These are phyloP conservation scores for Drosophila quinaria DNA, from an alignment of 2,888 invertebrate species.

Conservation along the genomic window DNA sequence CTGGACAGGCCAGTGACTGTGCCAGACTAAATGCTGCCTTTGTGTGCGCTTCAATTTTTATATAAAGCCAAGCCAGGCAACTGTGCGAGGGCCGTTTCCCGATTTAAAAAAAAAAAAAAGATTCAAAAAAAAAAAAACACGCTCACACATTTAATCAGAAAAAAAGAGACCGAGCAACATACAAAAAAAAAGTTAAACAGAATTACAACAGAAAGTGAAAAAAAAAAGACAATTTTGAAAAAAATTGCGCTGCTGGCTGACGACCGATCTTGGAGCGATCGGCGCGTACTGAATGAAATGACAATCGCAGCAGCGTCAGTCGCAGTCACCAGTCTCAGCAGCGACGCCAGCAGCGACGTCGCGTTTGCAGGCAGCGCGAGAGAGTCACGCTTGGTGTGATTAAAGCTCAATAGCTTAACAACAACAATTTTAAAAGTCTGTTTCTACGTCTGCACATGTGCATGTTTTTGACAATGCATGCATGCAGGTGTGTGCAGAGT, in stretches of 20 bases:
- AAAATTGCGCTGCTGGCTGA: slow-evolving; percentile 75
- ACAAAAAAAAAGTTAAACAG: slow-evolving; percentile 42
- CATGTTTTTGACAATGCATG: slow-evolving; percentile 13
- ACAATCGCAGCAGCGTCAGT: slow-evolving; percentile 56
- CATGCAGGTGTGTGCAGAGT: background rate
- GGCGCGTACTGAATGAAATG: slow-evolving; percentile 77
- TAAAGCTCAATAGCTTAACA: slow-evolving; percentile 27
- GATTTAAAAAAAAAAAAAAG: slow-evolving; percentile 44
- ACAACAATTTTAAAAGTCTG: slow-evolving; percentile 13
- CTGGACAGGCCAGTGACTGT: slow-evolving; percentile 65
- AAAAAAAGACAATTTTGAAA: slow-evolving; percentile 53
- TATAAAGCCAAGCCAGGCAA: slow-evolving; percentile 62
- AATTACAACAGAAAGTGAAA: slow-evolving; percentile 65
- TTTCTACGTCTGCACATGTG: slow-evolving; percentile 13
- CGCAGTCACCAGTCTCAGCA: slow-evolving; percentile 32
- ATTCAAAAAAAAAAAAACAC: slow-evolving; percentile 31
- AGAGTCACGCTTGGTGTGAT: slow-evolving; percentile 49
- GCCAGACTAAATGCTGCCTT: slow-evolving; percentile 75
- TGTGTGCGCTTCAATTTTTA: slow-evolving; percentile 78
- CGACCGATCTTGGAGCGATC: slow-evolving; percentile 79
- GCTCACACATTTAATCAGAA: slow-evolving; percentile 27
- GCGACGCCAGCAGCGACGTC: slow-evolving; percentile 38
- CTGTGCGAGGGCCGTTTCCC: slow-evolving; percentile 62
- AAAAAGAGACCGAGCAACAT: slow-evolving; percentile 46
- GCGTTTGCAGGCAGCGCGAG: slow-evolving; percentile 38